Conservation (phyloP, 2,113 vertebrate species). For the Oreochromis aureus region DNA sequence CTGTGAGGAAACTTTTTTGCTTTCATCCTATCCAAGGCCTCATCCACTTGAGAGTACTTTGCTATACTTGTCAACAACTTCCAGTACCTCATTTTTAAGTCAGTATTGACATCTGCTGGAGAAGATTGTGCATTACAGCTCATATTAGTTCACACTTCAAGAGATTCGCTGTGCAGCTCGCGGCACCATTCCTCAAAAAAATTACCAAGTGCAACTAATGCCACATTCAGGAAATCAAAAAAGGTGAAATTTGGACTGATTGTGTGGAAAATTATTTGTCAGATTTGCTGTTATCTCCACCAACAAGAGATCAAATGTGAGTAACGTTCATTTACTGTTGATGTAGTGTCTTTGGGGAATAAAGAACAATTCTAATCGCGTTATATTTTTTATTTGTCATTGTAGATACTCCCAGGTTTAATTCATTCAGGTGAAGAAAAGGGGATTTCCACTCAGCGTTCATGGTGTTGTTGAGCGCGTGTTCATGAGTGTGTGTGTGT, state of each 20-base stretch:
- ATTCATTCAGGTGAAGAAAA: constrained; percentile 50
- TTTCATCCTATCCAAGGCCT: not conserved
- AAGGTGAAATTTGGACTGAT: not conserved
- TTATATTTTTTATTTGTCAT: not conserved
- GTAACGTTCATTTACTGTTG: not conserved
- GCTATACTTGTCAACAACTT: not conserved
- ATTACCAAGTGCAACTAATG: not conserved
- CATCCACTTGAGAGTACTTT: not conserved
- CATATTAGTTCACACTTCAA: not conserved
- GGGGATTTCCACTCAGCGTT: constrained; percentile 45
- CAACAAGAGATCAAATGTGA: not conserved
- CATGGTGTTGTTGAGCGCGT: not conserved
- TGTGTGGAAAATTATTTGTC: not conserved
- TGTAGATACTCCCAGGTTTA: not conserved
- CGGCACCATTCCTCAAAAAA: not conserved
- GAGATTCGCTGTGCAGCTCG: not conserved
- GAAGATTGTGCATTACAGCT: not conserved
- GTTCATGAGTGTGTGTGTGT: not conserved
- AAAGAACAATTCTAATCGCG: not conserved
- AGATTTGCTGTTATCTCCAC: not conserved
- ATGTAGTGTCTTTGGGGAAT: not conserved
- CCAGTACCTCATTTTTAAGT: not conserved
- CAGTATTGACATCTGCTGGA: constrained; percentile 44
- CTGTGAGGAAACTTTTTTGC: not conserved
- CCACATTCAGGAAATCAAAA: not conserved